Base-by-base conservation (phyloP, 2,113 vertebrate species). In the Myrmecophaga tridactyla region DNA sequence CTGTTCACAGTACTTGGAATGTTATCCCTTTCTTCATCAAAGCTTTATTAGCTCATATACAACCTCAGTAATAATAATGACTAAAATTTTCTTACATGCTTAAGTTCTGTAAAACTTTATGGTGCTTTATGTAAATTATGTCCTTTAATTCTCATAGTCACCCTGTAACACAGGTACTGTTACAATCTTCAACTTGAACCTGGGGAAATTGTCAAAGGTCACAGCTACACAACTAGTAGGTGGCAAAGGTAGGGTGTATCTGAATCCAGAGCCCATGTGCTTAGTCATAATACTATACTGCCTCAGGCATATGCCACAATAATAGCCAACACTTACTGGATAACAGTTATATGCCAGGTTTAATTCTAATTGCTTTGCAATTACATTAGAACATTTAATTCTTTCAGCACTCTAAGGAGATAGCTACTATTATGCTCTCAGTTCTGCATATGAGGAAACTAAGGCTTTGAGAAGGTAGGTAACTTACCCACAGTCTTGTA, bases 261-360 rank as follows among this genome's bases (percentile, higher is more conserved):
- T 9, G 21, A 70, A 84, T 67, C n/a, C 69, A 27, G 85, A 62
- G n/a, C 65, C 36, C 53, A 41, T 34, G 31, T 80, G 39, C 41
- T 81, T 34, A 17, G 70, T 83, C 48, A 25, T 73, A 21, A n/a
- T 12, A 27, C 4, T 27, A 1, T 21, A 1, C 65, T 48, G 58
- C 31, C 67, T 39, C 6, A 2, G 39, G 15, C 25, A 0, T 62
- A 5, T 3, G 12, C 51, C 78, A 39, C 31, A n/a, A 0, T 41
- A 27, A 15, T 2, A 77, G 29, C 80, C 48, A 6, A 31, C 29
- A 6, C 11, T 21, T 48, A 53, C 27, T 53, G 36, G 48, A 69
- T 2, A 58, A 18, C 60, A 27, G n/a, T 51, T 51, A 43, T 6
- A 15, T 11, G 34, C 34, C 5, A 46, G 76, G 76, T 41, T 29